Conservation (phyloP, 1,140 invertebrate genomes). For the Drosophila persimilis region DNA sequence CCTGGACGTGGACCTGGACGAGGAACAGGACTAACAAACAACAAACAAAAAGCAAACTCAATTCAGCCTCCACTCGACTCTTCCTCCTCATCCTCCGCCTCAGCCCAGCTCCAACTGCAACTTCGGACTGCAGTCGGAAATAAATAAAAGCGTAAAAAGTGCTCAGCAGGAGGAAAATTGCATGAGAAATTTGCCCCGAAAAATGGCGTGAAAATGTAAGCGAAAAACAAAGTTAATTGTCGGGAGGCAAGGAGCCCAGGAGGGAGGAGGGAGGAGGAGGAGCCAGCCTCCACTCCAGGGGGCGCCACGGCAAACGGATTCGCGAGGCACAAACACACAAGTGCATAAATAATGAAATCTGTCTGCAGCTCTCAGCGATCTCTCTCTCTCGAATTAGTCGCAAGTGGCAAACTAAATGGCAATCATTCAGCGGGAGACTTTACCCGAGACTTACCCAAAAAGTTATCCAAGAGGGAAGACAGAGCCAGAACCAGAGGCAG, state of each 20-base stretch:
- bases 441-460: neutral
- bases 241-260: constrained; percentile 5
- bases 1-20: neutral
- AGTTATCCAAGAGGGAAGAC: neutral
- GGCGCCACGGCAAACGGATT: constrained; percentile 1
- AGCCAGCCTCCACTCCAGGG: neutral
- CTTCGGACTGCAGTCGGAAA: constrained; percentile 39
- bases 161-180: constrained; percentile 12
- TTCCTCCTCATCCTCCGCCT: neutral
- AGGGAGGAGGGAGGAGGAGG: too few species aligned
- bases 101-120: constrained; percentile 1
- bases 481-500: neutral
- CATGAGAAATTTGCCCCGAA: constrained; percentile 44
- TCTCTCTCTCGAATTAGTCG: constrained; percentile 49
- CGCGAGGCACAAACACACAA: constrained; percentile 42
- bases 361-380: constrained; percentile 53
- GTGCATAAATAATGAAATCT: constrained; percentile 73
- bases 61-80: constrained; percentile 2
- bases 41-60: constrained; percentile 53
- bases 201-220: constrained; percentile 76
- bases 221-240: constrained; percentile 79
- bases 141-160: constrained; percentile 47
- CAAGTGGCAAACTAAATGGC: constrained; percentile 57
- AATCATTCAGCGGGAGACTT: constrained; percentile 43
- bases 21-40: constrained; percentile 31